Evolutionary conservation across 1,140 invertebrate genomes (phyloP), one percentile per base, ranked within the genome.

Genomic region (Drosophila kurseongensis): DNA sequence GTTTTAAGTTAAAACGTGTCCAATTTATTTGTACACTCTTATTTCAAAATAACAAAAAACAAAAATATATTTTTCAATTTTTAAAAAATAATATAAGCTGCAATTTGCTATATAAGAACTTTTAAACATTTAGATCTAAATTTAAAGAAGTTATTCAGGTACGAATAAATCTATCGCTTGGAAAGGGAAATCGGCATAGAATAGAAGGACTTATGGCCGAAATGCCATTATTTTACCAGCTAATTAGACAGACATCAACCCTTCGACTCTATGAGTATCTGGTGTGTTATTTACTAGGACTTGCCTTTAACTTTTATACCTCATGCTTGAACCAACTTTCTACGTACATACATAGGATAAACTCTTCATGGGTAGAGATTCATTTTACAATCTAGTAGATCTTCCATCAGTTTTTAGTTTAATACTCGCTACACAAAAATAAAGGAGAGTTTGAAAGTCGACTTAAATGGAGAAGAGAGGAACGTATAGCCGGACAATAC

Each of bases 401-500:
- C 40, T 62, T 62, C 27, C 55, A 42, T 60, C 29, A 12, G 9
- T 32, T 56, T 32, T 29, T 14, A 41, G 29, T 51, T 51, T 29
- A 6, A 12, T 61, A 38, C 23, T 61, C n/a, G 62, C 56, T 62
- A 61, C 56, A 65, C 51, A 65, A 63, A 29, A 66, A 42, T 13
- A 18, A 18, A 42, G 14, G 5, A 4, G 10, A 48, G 14, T 18
- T 42, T 57, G 4, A n/a, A 44, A 63, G 27, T 35, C 51, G 51
- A 57, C 58, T 55, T 18, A 35, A 40, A 14, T 58, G 44, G 44
- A 42, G 55, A 18, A 23, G 12, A 50, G 63, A 67, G 63, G 63
- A 67, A 67, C 63, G 56, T 27, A 61, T 47, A 65, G 44, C 44
- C 60, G 65, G 45, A 50, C 63, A 50, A 62, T 45, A 40, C 42